A percentile compares a stretch with the other conserved stretches of the same genome.
Conservation (phyloP, 2,113 vertebrate genomes). For the Perca flavescens region DNA sequence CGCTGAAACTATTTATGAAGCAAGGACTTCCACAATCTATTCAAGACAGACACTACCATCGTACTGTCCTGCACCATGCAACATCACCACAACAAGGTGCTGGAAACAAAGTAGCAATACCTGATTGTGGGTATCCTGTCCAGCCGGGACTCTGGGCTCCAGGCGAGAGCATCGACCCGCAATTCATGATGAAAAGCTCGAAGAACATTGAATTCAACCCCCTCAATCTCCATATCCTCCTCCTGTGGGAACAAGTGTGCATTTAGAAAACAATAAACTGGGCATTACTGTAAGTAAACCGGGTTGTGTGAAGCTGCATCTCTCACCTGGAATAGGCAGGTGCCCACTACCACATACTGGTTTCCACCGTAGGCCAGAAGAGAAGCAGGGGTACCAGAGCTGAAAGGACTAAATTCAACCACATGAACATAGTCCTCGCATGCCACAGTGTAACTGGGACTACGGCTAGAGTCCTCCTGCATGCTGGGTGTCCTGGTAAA, state of each 20-base stretch:
- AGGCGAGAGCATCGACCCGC: constrained; percentile 91
- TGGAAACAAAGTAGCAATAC: constrained; percentile 72
- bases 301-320: not conserved
- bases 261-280: not conserved
- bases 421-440: constrained; percentile 95
- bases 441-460: constrained; percentile 89
- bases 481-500: constrained; percentile 72
- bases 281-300: not conserved
- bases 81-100: not conserved
- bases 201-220: constrained; percentile 90
- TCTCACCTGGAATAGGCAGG: constrained; percentile 92
- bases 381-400: constrained; percentile 86
- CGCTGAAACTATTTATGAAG: not conserved
- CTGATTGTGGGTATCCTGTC: constrained; percentile 90
- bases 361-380: constrained; percentile 95
- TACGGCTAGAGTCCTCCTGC: constrained; percentile 89
- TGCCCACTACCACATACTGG: constrained; percentile 91
- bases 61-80: not conserved
- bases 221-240: constrained; percentile 91
- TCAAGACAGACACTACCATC: not conserved
- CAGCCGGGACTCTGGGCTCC: constrained; percentile 95
- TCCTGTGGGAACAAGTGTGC: constrained; percentile 82
- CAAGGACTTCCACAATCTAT: not conserved
- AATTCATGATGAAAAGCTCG: constrained; percentile 91
- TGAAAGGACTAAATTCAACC: constrained; percentile 95